A percentile compares a stretch with the other conserved stretches of the same genome.
Evolutionary conservation across 2,797 vertebrate species (phyloP).

Genomic region (Chiroxiphia lanceolata): DNA sequence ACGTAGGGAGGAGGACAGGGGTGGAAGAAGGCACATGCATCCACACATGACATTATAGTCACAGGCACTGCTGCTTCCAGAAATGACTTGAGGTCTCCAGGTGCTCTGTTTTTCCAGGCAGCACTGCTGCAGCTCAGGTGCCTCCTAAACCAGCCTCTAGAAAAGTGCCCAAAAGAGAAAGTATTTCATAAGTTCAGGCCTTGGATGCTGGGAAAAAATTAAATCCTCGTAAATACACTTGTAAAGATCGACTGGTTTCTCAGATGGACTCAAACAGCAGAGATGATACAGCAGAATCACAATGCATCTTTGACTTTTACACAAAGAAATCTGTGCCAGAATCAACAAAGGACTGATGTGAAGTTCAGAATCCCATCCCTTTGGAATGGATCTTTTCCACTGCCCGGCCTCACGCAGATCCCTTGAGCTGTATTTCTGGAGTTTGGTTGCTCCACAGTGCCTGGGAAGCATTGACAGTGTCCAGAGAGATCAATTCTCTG

Average conservation of each 20-base stretch:
- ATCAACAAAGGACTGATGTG: neutral
- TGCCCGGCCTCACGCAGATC: rapidly evolving
- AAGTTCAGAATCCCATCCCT: neutral
- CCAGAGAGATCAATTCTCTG: neutral
- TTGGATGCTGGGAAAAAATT: neutral
- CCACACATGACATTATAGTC: neutral
- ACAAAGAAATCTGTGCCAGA: neutral
- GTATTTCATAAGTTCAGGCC: neutral
- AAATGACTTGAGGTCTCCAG: neutral
- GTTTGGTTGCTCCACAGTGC: neutral
- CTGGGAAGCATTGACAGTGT: neutral
- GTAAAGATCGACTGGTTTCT: neutral
- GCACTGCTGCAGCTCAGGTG: neutral
- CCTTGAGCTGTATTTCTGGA: neutral
- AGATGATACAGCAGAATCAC: neutral
- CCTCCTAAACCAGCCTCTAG: neutral
- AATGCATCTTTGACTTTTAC: neutral
- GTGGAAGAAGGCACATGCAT: neutral
- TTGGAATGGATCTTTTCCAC: neutral
- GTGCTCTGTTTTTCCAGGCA: neutral
- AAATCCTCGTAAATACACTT: neutral
- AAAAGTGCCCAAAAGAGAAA: neutral
- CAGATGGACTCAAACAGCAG: neutral
- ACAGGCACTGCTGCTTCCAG: neutral
- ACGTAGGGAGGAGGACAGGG: neutral